Percentiles rank a stretch among this genome's conserved stretches.
Conservation (phyloP, 2,797 vertebrate genomes). For the Delichon dasypus region DNA sequence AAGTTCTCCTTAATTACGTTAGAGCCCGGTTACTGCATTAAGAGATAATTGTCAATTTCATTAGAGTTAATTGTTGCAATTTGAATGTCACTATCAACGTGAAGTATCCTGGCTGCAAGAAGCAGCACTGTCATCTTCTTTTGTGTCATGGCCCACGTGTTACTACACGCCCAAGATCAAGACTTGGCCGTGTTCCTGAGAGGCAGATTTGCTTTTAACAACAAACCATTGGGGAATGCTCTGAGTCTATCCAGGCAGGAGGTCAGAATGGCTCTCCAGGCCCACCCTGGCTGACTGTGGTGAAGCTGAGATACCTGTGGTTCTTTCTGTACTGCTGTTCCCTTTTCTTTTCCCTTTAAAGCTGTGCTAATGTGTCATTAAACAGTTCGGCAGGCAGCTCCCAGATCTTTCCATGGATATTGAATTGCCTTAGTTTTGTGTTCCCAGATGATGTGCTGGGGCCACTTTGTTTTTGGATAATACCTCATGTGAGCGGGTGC, state of each 20-base stretch:
- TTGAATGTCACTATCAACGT: constrained; percentile 34
- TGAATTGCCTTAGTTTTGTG: not conserved
- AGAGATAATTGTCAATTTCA: constrained; percentile 49
- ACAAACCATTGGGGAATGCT: not conserved
- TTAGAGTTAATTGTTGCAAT: constrained; percentile 56
- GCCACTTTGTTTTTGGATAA: not conserved
- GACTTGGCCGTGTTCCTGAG: not conserved
- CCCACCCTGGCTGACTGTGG: not conserved
- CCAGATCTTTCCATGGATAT: not conserved
- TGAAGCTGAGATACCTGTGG: not conserved
- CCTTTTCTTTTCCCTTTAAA: not conserved
- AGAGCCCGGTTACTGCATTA: constrained; percentile 17
- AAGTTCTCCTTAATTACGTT: constrained; percentile 39
- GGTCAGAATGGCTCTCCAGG: not conserved
- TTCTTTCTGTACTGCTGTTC: not conserved
- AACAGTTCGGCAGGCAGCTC: not conserved
- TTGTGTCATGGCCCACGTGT: not conserved
- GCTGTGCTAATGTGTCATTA: not conserved
- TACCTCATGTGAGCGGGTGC: not conserved
- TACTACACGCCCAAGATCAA: not conserved
- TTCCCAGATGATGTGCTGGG: rapidly evolving
- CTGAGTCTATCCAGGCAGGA: not conserved
- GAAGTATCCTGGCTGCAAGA: not conserved
- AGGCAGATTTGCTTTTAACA: not conserved
- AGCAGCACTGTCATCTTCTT: not conserved